phyloP scores from a whole-genome alignment of 2,797 vertebrate genomes.

The Clarias fuscus region DNA sequence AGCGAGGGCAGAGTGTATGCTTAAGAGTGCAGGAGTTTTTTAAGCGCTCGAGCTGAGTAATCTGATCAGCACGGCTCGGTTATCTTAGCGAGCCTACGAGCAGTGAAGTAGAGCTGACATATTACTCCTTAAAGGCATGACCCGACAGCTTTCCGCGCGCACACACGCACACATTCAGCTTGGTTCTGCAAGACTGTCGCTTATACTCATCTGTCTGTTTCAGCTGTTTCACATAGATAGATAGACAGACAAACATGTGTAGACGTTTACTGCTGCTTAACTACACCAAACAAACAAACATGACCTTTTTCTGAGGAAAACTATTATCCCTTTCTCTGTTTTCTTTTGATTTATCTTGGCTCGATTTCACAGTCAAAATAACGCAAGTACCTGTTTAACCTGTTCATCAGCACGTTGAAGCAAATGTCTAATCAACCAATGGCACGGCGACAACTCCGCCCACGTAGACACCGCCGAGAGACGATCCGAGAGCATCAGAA shows the following conservation, averaged over 20 bases:
- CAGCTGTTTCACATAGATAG: not conserved
- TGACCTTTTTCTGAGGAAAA: not conserved
- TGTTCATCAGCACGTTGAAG: too few relatives aligned
- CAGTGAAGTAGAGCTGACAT: conserved; percentile 51
- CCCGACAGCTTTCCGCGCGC: conserved; percentile 34
- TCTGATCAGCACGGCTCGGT: conserved; percentile 48
- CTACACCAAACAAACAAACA: not conserved
- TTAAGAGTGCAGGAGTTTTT: conserved; percentile 43
- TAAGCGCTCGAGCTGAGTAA: conserved; percentile 46
- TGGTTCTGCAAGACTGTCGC: conserved; percentile 1
- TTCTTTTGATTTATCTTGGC: not conserved
- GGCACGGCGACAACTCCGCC: too few relatives aligned
- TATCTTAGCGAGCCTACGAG: conserved; percentile 43
- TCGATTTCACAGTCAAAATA: not conserved
- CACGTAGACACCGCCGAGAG: too few relatives aligned
- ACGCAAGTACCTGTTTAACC: too few relatives aligned
- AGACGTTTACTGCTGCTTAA: too few relatives aligned
- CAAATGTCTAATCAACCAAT: too few relatives aligned
- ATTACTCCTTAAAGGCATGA: conserved; percentile 42
- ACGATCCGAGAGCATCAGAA: too few relatives aligned
- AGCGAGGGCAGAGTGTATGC: conserved; percentile 19
- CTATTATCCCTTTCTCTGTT: not conserved
- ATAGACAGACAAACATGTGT: too few relatives aligned
- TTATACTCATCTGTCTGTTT: not conserved
- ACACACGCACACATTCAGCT: not conserved